Evolutionary conservation across 2,888 invertebrate species (phyloP), one percentile per base, ranked within the genome.

Genomic region (Luffia ferchaultella): DNA sequence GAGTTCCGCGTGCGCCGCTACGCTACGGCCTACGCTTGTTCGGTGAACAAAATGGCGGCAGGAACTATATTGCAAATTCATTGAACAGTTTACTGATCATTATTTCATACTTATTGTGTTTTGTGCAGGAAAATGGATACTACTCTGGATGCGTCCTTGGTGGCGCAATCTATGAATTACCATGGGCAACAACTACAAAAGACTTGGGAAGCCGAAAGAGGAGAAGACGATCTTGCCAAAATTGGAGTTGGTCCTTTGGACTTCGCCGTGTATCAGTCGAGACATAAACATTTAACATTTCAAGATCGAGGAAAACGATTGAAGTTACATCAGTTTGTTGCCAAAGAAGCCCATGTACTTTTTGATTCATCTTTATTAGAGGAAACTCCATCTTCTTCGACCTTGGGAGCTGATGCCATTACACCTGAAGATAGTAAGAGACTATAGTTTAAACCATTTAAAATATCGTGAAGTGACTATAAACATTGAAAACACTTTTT

Each of bases 131-230:
- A 45, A 16, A 84, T 82, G 82, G 85, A 84, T 50, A 60, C 74
- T 12, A 62, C 73, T 42, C 57, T 85, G 78, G 82, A 85, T 67
- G 73, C 79, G 78, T 72, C 80, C 55, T 65, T 85, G 63, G 86
- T 95, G 70, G 79, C 89, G 66, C 90, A 90, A 65, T 87, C 92
- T 54, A 79, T 95, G 60, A 92, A 93, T 77, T 95, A 91, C 71
- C 95, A 95, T 83, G 95, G 95, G 1, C 93, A 93, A 64, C 93
- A 93, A 64, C 80, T 95, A 58, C 93, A 93, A 76, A 95, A 94
- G 79, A 88, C 93, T 61, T 94, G 94, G 93, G 94, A 94, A 68
- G 88, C 90, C 20, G 94, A 94, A 68, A 88, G 91, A 62, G 93
- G 93, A 52, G 91, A 92, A 63, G 89, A 89, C 50, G 93, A 93